Evolutionary conservation across 2,888 invertebrate genomes (phyloP), one percentile per base, ranked within the genome.

Genomic region (Diogma glabrata): DNA sequence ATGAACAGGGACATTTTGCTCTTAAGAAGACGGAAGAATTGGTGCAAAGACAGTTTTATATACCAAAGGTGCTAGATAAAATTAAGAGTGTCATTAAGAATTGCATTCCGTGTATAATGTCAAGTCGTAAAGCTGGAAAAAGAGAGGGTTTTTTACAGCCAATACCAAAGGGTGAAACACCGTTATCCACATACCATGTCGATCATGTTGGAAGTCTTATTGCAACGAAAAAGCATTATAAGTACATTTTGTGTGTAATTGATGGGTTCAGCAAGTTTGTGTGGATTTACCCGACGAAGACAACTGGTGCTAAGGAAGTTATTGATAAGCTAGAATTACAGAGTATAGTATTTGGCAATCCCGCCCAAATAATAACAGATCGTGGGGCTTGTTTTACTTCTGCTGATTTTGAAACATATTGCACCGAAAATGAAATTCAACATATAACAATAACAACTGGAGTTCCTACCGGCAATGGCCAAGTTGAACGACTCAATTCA

Each of bases 391-490:
- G 67, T 4, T 67, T 67, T 52, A 65, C 62, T 0, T 59, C 64
- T 1, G 47, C 59, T 8, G 61, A 59, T 4, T 67, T 67, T 49
- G 14, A 57, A 53, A 52, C 60, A 1, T 66, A 63, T 52, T 65
- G 67, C 50, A 14, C 56, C 17, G 56, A 58, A 1, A 61, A 67
- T 47, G 50, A 50, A 0, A 66, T 67, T 26, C 28, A 63, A 26
- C 63, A 64, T 50, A 20, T 56, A 1, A 17, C 40, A 5, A 63
- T 63, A 4, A 54, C 54, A 9, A 56, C 53, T 6, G 57, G 64
- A 8, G 50, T 65, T 6, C 63, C 67, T 14, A 40, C 64, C 36
- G 61, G 61, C 5, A 66, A 67, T 51, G 65, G 65, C 0, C 66
- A 67, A 50, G 61, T 60, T 0, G 63, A 66, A 67, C n/a, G n/a